Evolutionary conservation across 2,888 invertebrate species (phyloP).

Genomic region (Hecatera dysodea): DNA sequence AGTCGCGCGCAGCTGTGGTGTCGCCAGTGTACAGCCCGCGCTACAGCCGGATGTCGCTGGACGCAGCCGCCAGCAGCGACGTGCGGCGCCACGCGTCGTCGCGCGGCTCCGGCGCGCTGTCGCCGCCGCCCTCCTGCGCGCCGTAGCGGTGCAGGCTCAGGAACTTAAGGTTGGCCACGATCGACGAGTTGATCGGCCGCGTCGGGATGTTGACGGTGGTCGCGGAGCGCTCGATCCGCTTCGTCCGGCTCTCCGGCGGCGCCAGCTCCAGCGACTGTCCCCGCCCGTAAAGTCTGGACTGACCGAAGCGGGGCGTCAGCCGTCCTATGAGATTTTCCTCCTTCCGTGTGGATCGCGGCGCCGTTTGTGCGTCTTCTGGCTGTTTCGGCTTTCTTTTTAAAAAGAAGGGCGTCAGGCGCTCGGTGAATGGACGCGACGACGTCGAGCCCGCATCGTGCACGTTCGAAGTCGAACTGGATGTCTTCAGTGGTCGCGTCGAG

Average conservation of each 20-base stretch:
- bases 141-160: constrained; percentile 88
- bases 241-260: constrained; percentile 72
- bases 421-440: constrained; percentile 82
- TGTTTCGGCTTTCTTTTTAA: constrained; percentile 86
- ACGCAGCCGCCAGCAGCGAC: constrained; percentile 77
- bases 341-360: constrained; percentile 73
- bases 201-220: constrained; percentile 83
- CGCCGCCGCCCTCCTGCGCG: constrained; percentile 72
- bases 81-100: constrained; percentile 68
- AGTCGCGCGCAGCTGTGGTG: constrained; percentile 4
- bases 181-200: constrained; percentile 83
- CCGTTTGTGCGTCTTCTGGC: constrained; percentile 73
- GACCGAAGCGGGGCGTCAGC: constrained; percentile 87
- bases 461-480: constrained; percentile 87
- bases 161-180: constrained; percentile 86
- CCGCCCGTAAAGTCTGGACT: constrained; percentile 84
- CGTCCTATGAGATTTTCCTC: constrained; percentile 86
- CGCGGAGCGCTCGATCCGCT: constrained; percentile 85
- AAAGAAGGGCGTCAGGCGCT: constrained; percentile 87
- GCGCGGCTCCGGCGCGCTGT: constrained; percentile 31
- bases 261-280: constrained; percentile 86
- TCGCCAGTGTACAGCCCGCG: background rate
- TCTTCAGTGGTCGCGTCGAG: constrained; percentile 80
- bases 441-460: constrained; percentile 83
- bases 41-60: constrained; percentile 83